Conservation (phyloP, 2,113 vertebrate genomes). For the Dasypus novemcinctus region DNA sequence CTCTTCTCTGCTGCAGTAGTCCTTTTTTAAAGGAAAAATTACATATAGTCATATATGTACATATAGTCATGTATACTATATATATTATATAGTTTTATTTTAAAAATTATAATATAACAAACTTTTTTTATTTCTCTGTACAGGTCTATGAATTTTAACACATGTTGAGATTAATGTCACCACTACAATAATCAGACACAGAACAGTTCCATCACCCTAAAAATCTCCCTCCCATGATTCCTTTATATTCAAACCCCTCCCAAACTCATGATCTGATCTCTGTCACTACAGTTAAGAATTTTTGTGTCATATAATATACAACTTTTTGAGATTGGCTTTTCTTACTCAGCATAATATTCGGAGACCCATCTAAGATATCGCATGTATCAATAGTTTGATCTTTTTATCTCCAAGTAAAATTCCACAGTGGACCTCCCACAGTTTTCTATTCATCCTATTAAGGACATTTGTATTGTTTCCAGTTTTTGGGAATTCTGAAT, state of each 20-base stretch:
- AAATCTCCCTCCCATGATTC: fast-evolving
- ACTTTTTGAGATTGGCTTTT: neutral
- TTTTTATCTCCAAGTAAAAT: neutral
- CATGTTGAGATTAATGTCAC: neutral
- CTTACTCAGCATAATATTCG: neutral
- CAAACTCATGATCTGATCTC: neutral
- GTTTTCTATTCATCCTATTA: neutral
- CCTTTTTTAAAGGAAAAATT: too few species aligned
- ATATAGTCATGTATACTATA: neutral
- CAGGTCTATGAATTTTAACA: neutral
- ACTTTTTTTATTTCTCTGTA: neutral
- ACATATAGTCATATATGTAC: too few species aligned
- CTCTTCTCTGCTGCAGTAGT: too few species aligned
- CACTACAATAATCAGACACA: neutral
- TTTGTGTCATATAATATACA: neutral
- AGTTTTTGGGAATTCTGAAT: neutral
- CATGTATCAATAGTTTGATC: neutral
- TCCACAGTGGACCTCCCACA: neutral
- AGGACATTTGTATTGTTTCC: neutral
- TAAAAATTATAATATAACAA: neutral
- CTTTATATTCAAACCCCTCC: neutral
- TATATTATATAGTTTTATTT: neutral
- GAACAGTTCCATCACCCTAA: neutral
- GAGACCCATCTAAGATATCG: neutral
- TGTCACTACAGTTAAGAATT: neutral